Evolutionary conservation across 1,140 invertebrate genomes (phyloP), one percentile per base, ranked within the genome.

Genomic region (Belonocnema kinseyi): DNA sequence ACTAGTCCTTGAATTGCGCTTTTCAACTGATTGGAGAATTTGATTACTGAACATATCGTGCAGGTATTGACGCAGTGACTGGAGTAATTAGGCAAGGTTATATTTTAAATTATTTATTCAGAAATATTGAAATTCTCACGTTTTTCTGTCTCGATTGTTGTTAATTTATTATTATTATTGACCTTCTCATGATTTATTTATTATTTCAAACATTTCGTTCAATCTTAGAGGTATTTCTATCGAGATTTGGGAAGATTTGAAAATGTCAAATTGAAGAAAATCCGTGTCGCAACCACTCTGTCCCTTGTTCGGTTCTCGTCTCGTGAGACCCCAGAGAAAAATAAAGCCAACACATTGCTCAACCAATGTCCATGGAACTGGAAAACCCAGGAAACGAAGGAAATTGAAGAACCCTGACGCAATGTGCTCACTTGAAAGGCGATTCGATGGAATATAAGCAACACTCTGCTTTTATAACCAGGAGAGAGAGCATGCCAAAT

Each of bases 331-430:
- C 56, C 13, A 58, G 19, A 58, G 56, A 58, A 26, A 58, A 58
- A 0, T 26, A 21, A 21, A 58, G 17, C 56, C 56, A 58, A 58
- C 56, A 73, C 17, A 78, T 76, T 71, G 77, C 75, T 84, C 82
- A 71, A 76, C 76, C 76, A 53, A 56, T 76, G 75, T 54, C 58
- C 80, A 75, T n/a, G 72, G 75, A 33, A 76, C 77, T 76, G 80
- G 58, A 80, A 82, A 75, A 77, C 52, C 56, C 56, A 56, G 53
- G 76, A 82, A 85, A 83, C 73, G 51, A 79, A 80, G 80, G 80
- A 85, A 84, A 86, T 85, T 85, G 79, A 83, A 85, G 74, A 74
- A 70, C 72, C 75, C 50, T 72, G 73, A 14, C 72, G 53, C 19
- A 71, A 66, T 58, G 56, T 58, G 50, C 53, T n/a, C 61, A 21